phyloP scores from a whole-genome alignment of 1,140 invertebrate species.

The Drosophila ogumai region DNA sequence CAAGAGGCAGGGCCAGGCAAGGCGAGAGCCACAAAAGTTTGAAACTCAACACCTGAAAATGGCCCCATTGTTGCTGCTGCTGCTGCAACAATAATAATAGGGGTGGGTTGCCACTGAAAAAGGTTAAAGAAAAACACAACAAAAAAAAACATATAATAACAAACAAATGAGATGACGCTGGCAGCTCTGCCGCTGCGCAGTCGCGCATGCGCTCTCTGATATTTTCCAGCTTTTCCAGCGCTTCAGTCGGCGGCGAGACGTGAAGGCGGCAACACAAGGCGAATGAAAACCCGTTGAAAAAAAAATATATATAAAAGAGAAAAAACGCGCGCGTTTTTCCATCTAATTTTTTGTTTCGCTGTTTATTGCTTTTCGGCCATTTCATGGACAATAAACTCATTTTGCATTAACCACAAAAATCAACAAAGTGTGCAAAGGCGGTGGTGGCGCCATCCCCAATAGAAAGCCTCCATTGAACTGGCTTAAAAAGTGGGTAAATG shows the following conservation, averaged over 20 bases:
- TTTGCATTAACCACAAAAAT: slow-evolving; percentile 69
- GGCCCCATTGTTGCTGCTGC: slow-evolving; percentile 36
- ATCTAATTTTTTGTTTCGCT: slow-evolving; percentile 10
- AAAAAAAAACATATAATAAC: slow-evolving; percentile 23
- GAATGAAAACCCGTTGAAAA: slow-evolving; percentile 14
- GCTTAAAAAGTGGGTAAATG: slow-evolving; percentile 24
- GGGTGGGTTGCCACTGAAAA: slow-evolving; percentile 46
- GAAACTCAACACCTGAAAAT: slow-evolving; percentile 48
- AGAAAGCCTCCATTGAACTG: slow-evolving; percentile 53
- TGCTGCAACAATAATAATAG: slow-evolving; percentile 8
- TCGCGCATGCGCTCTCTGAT: slow-evolving; percentile 44
- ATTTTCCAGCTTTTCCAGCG: slow-evolving; percentile 19
- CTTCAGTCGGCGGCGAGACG: slow-evolving; percentile 62
- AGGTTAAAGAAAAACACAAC: slow-evolving; percentile 37
- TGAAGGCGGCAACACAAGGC: slow-evolving; percentile 67
- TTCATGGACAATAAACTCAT: slow-evolving; percentile 67
- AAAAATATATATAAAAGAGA: slow-evolving; percentile 1
- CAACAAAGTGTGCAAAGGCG: slow-evolving; percentile 69
- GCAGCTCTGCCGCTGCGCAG: slow-evolving; percentile 35
- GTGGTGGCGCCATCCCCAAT: slow-evolving; percentile 33
- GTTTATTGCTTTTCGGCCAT: slow-evolving; percentile 37
- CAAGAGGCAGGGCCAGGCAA: slow-evolving; percentile 2
- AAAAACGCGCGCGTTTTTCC: slow-evolving; percentile 43
- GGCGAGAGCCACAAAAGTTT: slow-evolving; percentile 54
- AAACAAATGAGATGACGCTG: slow-evolving; percentile 37